Percentiles rank a stretch among this genome's conserved stretches.
Evolutionary conservation across 2,797 vertebrate genomes (phyloP).

Genomic region (Tiaroga cobitis): DNA sequence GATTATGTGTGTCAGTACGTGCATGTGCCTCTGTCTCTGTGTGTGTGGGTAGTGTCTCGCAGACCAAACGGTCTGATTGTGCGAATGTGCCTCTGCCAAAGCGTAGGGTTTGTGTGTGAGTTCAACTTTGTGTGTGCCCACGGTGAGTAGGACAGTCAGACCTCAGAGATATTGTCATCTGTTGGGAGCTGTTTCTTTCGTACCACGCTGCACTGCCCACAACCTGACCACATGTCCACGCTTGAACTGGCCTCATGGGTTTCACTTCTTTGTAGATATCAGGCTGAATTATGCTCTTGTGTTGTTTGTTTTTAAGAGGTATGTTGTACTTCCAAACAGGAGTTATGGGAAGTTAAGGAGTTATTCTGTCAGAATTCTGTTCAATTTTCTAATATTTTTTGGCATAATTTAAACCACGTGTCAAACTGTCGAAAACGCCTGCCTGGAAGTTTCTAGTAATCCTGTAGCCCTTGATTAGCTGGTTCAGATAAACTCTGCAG

Average conservation of each 20-base stretch:
- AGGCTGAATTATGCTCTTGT: background rate
- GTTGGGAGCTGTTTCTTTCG: slow-evolving; percentile 3
- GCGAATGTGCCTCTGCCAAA: slow-evolving; percentile 25
- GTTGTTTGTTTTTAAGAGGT: background rate
- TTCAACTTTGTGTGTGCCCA: slow-evolving; percentile 46
- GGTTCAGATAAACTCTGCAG: no score
- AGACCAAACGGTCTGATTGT: slow-evolving; percentile 5
- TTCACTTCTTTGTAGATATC: background rate
- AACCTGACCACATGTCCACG: slow-evolving; percentile 3
- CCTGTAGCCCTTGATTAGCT: background rate
- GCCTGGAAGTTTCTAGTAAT: no score
- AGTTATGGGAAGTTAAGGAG: background rate
- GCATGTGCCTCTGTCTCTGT: slow-evolving; percentile 31
- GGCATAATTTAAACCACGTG: background rate
- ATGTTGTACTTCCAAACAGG: background rate
- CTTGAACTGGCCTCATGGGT: background rate
- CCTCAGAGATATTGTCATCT: slow-evolving; percentile 38
- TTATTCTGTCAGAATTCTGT: background rate
- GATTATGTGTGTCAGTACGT: slow-evolving; percentile 42
- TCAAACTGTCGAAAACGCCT: background rate
- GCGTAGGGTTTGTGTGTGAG: slow-evolving; percentile 31
- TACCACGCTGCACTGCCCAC: slow-evolving; percentile 33
- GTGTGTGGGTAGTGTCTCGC: slow-evolving; percentile 47
- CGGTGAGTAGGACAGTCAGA: slow-evolving; percentile 40
- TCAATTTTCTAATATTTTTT: background rate